phyloP scores from a whole-genome alignment of 2,797 vertebrate species.

The Acanthopagrus latus region DNA sequence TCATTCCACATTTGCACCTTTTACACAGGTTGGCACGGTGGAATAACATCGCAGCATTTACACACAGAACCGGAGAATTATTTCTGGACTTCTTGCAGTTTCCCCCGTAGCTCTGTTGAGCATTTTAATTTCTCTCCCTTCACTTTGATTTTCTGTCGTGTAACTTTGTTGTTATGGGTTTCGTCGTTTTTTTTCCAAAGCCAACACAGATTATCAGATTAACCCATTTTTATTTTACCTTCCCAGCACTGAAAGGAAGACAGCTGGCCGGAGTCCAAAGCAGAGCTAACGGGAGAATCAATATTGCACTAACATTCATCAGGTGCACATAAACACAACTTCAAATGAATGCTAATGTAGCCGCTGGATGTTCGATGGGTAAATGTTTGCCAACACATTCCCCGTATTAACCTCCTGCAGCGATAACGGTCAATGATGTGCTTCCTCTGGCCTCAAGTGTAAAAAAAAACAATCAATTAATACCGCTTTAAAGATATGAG shows the following conservation, averaged over 20 bases:
- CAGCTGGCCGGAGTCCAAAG: slow-evolving; percentile 4
- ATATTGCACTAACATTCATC: neutral
- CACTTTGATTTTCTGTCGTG: neutral
- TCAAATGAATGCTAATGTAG: neutral
- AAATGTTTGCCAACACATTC: neutral
- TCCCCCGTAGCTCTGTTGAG: neutral
- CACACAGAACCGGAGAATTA: too few relatives aligned
- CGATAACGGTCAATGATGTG: neutral
- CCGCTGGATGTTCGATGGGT: neutral
- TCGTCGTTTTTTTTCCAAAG: neutral
- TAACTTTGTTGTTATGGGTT: neutral
- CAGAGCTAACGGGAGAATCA: neutral
- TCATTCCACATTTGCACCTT: too few relatives aligned
- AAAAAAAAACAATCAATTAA: neutral
- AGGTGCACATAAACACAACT: neutral
- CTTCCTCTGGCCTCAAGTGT: neutral
- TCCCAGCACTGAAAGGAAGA: neutral
- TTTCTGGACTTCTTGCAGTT: neutral
- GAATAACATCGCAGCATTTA: too few relatives aligned
- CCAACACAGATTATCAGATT: slow-evolving; percentile 6
- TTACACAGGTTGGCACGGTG: too few relatives aligned
- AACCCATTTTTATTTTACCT: neutral
- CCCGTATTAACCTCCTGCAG: neutral
- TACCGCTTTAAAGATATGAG: neutral
- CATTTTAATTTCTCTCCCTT: neutral